phyloP scores from a whole-genome alignment of 2,113 vertebrate species.

The Vireo altiloquus region DNA sequence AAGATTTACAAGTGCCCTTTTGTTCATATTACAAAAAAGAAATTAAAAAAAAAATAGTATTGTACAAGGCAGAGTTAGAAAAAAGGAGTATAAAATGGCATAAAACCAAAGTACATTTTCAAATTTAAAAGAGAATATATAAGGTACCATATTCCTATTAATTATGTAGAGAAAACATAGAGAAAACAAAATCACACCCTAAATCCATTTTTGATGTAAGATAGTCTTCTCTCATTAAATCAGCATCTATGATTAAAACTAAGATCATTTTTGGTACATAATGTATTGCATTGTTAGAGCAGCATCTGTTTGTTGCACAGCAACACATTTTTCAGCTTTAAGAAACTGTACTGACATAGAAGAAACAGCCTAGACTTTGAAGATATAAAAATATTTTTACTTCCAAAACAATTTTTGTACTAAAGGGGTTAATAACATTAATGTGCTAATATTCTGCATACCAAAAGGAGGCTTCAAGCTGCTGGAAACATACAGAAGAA shows the following conservation, averaged over 20 bases:
- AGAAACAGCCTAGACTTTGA: slow-evolving; percentile 77
- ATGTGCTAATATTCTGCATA: slow-evolving; percentile 57
- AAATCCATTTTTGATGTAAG: slow-evolving; percentile 95
- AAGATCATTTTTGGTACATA: slow-evolving; percentile 96
- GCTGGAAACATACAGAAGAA: slow-evolving; percentile 44
- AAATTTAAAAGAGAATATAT: slow-evolving; percentile 49
- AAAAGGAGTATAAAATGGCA: slow-evolving; percentile 44
- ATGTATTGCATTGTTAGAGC: slow-evolving; percentile 93
- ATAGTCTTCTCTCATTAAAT: slow-evolving; percentile 95
- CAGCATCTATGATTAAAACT: slow-evolving; percentile 96
- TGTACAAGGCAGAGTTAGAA: slow-evolving; percentile 23
- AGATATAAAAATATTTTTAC: slow-evolving; percentile 58
- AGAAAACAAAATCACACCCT: slow-evolving; percentile 89
- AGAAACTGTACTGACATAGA: slow-evolving; percentile 88
- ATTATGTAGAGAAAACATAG: slow-evolving; percentile 90
- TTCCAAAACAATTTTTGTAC: slow-evolving; percentile 54
- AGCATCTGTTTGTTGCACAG: slow-evolving; percentile 97
- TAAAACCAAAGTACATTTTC: slow-evolving; percentile 54
- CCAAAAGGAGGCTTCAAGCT: slow-evolving; percentile 50
- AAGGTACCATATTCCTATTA: slow-evolving; percentile 83
- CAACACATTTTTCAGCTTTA: slow-evolving; percentile 97
- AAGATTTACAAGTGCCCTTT: background rate
- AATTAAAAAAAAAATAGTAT: background rate
- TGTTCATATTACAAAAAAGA: background rate
- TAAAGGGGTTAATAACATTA: slow-evolving; percentile 64